Evolutionary conservation across 37 sponge, comb jelly and placozoan genomes (phyloP), one percentile per base, ranked within the genome.

Genomic region (Cladorhizidae sp.): DNA sequence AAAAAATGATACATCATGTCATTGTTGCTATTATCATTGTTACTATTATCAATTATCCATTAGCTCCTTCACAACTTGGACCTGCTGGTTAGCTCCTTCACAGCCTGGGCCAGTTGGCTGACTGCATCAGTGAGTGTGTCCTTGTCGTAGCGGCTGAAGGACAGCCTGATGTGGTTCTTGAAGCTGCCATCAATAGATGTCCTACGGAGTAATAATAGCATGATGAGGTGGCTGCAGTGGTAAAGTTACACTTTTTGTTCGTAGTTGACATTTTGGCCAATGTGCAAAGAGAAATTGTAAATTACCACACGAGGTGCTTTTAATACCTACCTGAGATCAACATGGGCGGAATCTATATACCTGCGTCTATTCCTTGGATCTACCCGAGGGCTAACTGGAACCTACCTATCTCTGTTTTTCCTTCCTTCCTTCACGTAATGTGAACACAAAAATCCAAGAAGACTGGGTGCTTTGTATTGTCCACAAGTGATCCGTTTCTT

Each of bases 141-240:
- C 5, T 31, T 33, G 22, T 86, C 74, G 64, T 82, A 86, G 67
- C 59, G 86, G n/a, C 71, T 57, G 51, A 82, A 91, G 38, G 78
- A 40, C 7, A 86, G 29, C 36, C 91, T 56, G 33, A 91, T 64
- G 58, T 61, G 82, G 45, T 91, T 82, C 40, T 70, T 12, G 59
- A 86, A 91, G 11, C 54, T 31, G 0, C 67, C 67, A 28, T 51
- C 29, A 3, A 74, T 57, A 35, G 85, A 83, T 17, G 57, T 45
- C 72, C 88, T 87, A 57, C 5, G n/a, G n/a, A 78, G 3, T 17
- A 32, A 32, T 22, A 26, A 21, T 57, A 3, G 57, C 15, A 36
- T 31, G 32, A 25, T 26, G 22, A 51, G 6, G 29, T 15, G 25
- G 12, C 5, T 7, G 29, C 62, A 3, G 6, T 17, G 62, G 32